These are phyloP conservation scores for Poicephalus gulielmi DNA, from an alignment of 2,113 vertebrate genomes.

Conservation along the genomic window DNA sequence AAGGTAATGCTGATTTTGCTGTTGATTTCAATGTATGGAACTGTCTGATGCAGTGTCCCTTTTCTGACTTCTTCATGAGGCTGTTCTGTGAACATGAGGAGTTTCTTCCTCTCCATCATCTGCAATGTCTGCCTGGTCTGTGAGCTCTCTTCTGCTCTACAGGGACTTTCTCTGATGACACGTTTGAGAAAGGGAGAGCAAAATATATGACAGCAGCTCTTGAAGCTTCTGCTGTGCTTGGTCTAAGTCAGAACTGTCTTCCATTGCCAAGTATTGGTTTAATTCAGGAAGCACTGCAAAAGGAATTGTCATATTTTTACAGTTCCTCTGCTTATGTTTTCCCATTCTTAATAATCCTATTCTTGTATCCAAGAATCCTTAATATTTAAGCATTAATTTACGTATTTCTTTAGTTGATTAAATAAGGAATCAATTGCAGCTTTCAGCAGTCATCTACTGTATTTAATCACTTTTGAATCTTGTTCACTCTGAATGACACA, in stretches of 20 bases:
- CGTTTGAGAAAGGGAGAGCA: fast-evolving
- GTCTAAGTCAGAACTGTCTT: not conserved
- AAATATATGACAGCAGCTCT: not conserved
- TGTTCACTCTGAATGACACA: not conserved
- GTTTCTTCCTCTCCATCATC: not conserved
- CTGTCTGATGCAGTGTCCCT: not conserved
- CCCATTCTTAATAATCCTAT: not conserved
- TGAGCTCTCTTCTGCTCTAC: not conserved
- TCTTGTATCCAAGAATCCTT: not conserved
- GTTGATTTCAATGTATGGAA: not conserved
- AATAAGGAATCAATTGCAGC: not conserved
- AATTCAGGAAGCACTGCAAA: not conserved
- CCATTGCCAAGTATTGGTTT: not conserved
- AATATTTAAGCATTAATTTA: not conserved
- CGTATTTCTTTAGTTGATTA: not conserved
- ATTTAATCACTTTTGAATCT: constrained; percentile 24
- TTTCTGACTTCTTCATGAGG: not conserved
- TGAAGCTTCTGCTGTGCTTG: not conserved
- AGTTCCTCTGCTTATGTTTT: not conserved
- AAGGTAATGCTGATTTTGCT: not conserved
- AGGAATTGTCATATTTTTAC: not conserved
- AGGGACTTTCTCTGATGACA: not conserved
- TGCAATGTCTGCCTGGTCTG: not conserved
- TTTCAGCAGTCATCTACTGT: not conserved
- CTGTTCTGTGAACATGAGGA: fast-evolving